phyloP scores from a whole-genome alignment of 2,888 invertebrate genomes.

The Neoitamus cyanurus region DNA sequence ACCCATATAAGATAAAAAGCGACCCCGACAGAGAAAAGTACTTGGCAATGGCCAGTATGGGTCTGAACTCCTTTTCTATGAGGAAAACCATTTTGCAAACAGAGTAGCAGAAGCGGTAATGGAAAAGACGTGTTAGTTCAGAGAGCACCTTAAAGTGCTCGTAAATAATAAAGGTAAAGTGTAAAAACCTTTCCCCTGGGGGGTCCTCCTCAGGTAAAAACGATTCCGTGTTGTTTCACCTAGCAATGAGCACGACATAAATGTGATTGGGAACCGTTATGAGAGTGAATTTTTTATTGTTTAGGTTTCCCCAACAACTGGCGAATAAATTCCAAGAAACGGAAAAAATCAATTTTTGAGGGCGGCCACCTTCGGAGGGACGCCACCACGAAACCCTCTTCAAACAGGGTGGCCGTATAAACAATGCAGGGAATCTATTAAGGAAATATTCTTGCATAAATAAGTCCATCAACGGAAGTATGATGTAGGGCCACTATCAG shows the following conservation, averaged over 20 bases:
- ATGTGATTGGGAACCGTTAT: slow-evolving; percentile 31
- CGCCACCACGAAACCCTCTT: not conserved
- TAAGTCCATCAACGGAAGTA: not conserved
- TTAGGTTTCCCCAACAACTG: not conserved
- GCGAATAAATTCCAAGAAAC: not conserved
- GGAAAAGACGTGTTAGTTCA: slow-evolving; percentile 44
- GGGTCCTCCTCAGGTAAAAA: slow-evolving; percentile 10
- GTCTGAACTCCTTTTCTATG: slow-evolving; percentile 41
- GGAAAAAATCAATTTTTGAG: not conserved
- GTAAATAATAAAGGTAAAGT: slow-evolving; percentile 42
- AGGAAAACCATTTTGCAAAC: slow-evolving; percentile 40
- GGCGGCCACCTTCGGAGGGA: not conserved
- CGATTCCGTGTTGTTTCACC: slow-evolving; percentile 40
- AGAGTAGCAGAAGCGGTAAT: slow-evolving; percentile 39
- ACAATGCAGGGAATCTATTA: not conserved
- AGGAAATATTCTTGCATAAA: slow-evolving; percentile 1
- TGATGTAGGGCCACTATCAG: not conserved
- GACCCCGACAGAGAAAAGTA: slow-evolving; percentile 39
- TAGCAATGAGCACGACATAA: slow-evolving; percentile 33
- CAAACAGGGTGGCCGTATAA: not conserved
- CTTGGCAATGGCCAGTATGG: slow-evolving; percentile 41
- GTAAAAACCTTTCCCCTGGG: slow-evolving; percentile 32
- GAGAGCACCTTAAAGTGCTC: slow-evolving; percentile 45
- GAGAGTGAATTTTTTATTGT: slow-evolving; percentile 26
- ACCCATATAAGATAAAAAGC: slow-evolving; percentile 21